These are phyloP conservation scores for Selenia dentaria DNA, from an alignment of 2,888 invertebrate species.

Conservation along the genomic window DNA sequence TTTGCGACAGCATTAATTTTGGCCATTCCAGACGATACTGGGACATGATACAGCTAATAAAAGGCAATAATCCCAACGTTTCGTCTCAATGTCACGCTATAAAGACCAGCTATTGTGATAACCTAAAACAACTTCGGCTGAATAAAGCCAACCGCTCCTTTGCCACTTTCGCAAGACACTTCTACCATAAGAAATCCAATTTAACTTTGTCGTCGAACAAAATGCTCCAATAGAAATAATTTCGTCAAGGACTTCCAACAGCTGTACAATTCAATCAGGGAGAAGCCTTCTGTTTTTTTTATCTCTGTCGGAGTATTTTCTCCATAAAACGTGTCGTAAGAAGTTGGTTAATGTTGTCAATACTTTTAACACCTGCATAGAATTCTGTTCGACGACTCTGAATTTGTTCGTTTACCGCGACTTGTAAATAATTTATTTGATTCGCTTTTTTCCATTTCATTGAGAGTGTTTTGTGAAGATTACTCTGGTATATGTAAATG, in stretches of 20 bases:
- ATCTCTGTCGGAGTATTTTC: conserved; percentile 54
- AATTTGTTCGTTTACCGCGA: conserved; percentile 18
- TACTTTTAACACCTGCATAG: conserved; percentile 56
- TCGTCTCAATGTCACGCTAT: conserved; percentile 39
- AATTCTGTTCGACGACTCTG: conserved; percentile 28
- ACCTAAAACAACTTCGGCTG: conserved; percentile 62
- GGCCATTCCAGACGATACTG: conserved; percentile 18
- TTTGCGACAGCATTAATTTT: conserved; percentile 21
- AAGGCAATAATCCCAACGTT: conserved; percentile 43
- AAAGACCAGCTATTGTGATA: conserved; percentile 66
- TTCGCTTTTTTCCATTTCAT: conserved; percentile 12
- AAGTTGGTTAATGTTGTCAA: conserved; percentile 62
- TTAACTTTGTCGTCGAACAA: conserved; percentile 81
- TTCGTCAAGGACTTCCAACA: conserved; percentile 77
- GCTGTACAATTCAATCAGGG: conserved; percentile 80
- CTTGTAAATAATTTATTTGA: conserved; percentile 22
- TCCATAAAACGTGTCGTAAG: conserved; percentile 46
- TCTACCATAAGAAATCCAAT: conserved; percentile 82
- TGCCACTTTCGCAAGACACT: conserved; percentile 67
- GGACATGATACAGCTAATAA: conserved; percentile 34
- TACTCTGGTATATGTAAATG: not conserved
- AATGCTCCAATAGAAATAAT: conserved; percentile 82
- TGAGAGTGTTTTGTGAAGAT: conserved; percentile 10
- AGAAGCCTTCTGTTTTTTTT: conserved; percentile 65
- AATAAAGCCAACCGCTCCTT: conserved; percentile 65